Conservation (phyloP, 2,113 vertebrate species). For the Motacilla tschutschensis region DNA sequence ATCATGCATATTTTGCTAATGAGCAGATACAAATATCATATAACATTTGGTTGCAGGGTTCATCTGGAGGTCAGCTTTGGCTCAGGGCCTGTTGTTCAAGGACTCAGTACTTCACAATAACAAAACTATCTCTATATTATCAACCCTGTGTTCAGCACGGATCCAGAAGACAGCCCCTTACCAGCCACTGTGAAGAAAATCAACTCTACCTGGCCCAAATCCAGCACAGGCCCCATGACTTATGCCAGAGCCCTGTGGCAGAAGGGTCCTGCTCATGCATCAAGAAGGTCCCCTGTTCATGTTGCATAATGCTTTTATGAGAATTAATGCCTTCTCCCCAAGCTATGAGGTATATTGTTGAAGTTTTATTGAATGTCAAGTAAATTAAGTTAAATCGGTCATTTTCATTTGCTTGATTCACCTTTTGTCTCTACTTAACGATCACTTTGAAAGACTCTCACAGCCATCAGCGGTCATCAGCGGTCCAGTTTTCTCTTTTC, state of each 20-base stretch:
- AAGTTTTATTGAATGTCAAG: not conserved
- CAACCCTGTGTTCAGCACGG: not conserved
- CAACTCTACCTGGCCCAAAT: not conserved
- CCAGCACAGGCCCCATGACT: not conserved
- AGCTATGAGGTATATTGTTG: not conserved
- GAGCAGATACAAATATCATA: not conserved
- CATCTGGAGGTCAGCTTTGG: not conserved
- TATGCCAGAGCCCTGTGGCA: not conserved
- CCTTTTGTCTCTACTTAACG: not conserved
- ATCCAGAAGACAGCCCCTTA: not conserved
- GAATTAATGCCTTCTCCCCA: not conserved
- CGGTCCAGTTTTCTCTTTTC: too few relatives aligned
- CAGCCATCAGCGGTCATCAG: not conserved
- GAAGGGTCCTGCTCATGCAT: not conserved
- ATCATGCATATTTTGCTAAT: not conserved
- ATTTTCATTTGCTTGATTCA: not conserved
- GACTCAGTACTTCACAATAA: not conserved
- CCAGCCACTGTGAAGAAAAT: not conserved
- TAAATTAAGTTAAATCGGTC: not conserved
- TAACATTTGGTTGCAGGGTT: not conserved
- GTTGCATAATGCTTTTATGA: fast-evolving
- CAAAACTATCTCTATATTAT: not conserved
- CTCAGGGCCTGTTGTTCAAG: not conserved
- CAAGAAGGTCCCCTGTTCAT: not conserved
- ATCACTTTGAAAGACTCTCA: not conserved